Evolutionary conservation across 1,140 invertebrate species (phyloP).

Genomic region (Bombus sylvicola): DNA sequence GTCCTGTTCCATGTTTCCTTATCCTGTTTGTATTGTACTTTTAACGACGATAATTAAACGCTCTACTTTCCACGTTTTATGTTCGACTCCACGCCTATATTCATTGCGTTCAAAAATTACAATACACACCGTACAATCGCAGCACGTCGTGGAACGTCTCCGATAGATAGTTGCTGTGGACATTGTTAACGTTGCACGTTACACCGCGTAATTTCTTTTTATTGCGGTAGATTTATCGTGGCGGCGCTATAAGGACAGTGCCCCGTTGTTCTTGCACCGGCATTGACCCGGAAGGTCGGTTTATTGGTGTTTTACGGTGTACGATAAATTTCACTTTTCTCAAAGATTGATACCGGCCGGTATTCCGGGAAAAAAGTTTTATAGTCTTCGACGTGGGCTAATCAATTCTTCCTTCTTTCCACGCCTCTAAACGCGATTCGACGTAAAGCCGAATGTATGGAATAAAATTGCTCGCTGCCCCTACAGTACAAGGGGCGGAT

Average conservation of each 20-base stretch:
- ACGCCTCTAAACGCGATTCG: neutral
- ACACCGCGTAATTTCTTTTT: neutral
- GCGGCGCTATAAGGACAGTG: neutral
- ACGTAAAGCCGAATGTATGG: neutral
- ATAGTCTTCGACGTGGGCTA: neutral
- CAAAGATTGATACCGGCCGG: neutral
- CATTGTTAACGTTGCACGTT: neutral
- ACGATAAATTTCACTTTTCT: conserved; percentile 2
- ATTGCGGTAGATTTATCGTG: neutral
- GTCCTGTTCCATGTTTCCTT: neutral
- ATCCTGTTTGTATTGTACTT: neutral
- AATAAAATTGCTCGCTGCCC: neutral
- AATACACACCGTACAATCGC: neutral
- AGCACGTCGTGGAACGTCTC: neutral
- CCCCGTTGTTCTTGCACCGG: neutral
- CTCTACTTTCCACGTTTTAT: neutral
- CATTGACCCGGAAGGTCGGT: neutral
- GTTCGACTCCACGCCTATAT: neutral
- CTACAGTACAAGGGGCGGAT: neutral
- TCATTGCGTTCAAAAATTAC: neutral
- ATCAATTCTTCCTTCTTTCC: neutral
- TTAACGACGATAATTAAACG: neutral
- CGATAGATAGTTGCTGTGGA: neutral
- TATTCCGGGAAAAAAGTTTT: neutral
- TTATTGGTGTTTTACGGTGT: neutral